A percentile compares a stretch with the other conserved stretches of the same genome.
Evolutionary conservation across 2,113 vertebrate species (phyloP).

Genomic region (Hystrix brachyura): DNA sequence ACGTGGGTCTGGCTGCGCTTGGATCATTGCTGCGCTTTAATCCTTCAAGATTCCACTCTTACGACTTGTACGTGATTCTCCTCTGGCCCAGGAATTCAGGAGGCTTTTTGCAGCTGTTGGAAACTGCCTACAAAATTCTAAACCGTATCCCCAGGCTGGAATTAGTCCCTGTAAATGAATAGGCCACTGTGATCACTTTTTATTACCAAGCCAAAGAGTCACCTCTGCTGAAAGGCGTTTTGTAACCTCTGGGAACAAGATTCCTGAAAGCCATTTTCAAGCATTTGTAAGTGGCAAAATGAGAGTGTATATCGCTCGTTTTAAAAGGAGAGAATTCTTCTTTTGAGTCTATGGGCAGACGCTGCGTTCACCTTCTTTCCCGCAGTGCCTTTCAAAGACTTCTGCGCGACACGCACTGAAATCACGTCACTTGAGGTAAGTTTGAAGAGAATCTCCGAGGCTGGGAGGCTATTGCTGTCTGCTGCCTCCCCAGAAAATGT

Average conservation of each 20-base stretch:
- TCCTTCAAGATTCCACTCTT: constrained; percentile 34
- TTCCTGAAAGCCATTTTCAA: background rate
- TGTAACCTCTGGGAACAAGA: background rate
- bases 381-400: background rate
- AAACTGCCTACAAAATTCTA: constrained; percentile 51
- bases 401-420: background rate
- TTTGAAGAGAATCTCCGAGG: constrained; percentile 16
- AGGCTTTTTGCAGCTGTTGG: constrained; percentile 61
- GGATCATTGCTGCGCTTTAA: background rate
- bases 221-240: background rate
- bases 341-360: background rate
- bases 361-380: background rate
- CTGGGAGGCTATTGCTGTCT: background rate
- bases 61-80: background rate
- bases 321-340: background rate
- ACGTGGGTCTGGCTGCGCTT: background rate
- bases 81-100: background rate
- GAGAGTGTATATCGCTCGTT: background rate
- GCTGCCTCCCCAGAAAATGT: background rate
- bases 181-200: constrained; percentile 9
- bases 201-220: constrained; percentile 47
- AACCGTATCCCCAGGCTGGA: constrained; percentile 4
- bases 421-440: background rate
- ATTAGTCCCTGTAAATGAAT: constrained; percentile 47
- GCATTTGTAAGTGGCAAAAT: background rate